Conservation (phyloP, 2,888 invertebrate genomes). For the Cryptocephalus primarius region DNA sequence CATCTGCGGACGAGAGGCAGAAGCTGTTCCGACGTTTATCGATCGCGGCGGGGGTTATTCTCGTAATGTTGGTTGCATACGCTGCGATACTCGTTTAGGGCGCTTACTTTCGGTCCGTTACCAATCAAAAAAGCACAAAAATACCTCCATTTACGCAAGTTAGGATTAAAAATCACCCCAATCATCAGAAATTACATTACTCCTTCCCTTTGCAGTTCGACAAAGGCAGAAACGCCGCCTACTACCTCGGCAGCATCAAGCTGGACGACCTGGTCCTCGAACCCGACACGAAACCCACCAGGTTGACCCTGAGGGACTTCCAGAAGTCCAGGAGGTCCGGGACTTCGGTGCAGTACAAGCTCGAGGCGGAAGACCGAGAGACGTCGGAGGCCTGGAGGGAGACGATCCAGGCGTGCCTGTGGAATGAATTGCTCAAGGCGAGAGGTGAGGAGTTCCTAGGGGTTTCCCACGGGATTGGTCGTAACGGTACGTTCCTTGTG, state of each 20-base stretch:
- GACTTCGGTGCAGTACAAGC: conserved; percentile 10
- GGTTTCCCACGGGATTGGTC: too few species aligned
- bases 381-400: conserved; percentile 12
- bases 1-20: conserved; percentile 1
- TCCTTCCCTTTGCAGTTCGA: conserved; percentile 29
- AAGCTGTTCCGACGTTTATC: too few species aligned
- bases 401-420: conserved; percentile 15
- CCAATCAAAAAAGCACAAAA: too few species aligned
- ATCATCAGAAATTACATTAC: not conserved
- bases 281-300: conserved; percentile 10
- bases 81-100: too few species aligned
- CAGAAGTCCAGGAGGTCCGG: conserved; percentile 12
- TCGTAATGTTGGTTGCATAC: too few species aligned
- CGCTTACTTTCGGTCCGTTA: too few species aligned
- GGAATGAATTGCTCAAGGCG: conserved; percentile 15
- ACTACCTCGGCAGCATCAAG: conserved; percentile 15
- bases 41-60: too few species aligned
- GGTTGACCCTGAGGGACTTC: conserved; percentile 13
- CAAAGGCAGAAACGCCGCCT: conserved; percentile 46
- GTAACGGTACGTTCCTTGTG: too few species aligned
- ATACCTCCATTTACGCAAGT: too few species aligned
- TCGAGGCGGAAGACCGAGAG: conserved; percentile 14
- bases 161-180: not conserved
- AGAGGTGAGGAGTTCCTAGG: conserved; percentile 6
- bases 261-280: conserved; percentile 13